Percentiles rank a stretch among this genome's conserved stretches.
phyloP scores from a whole-genome alignment of 37 sponge, comb jelly and placozoan genomes.

The Theonella swinhoei region DNA sequence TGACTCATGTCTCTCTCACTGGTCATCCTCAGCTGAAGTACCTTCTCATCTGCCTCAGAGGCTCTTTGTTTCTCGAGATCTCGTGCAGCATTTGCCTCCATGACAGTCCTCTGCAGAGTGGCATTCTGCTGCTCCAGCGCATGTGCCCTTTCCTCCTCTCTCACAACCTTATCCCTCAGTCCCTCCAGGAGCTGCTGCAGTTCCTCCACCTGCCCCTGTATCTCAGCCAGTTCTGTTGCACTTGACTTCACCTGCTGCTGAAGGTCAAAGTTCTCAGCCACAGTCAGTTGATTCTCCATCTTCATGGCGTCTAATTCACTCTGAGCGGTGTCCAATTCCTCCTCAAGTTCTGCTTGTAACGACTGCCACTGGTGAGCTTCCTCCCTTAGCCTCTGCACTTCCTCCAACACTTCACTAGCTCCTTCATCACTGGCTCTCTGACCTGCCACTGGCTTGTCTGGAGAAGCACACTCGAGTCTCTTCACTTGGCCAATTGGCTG shows the following conservation, averaged over 20 bases:
- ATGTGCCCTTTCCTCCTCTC: slow-evolving; percentile 14
- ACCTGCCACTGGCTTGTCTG: not conserved
- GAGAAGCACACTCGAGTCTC: not conserved
- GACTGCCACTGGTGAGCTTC: slow-evolving; percentile 16
- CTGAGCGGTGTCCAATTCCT: slow-evolving; percentile 20
- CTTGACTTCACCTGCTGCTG: slow-evolving; percentile 12
- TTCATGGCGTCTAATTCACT: slow-evolving; percentile 14
- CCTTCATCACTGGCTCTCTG: not conserved
- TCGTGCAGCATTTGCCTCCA: not conserved
- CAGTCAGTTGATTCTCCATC: slow-evolving; percentile 27
- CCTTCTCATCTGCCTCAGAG: not conserved
- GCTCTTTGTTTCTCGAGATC: not conserved
- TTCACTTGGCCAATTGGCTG: not conserved
- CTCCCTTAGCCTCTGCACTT: not conserved
- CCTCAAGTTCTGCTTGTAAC: slow-evolving; percentile 51
- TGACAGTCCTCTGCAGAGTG: not conserved
- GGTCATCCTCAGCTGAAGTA: not conserved
- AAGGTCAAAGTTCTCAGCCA: slow-evolving; percentile 32
- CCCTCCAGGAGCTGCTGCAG: slow-evolving; percentile 19
- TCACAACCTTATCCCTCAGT: slow-evolving; percentile 18
- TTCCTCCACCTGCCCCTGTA: slow-evolving; percentile 16
- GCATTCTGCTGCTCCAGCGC: slow-evolving; percentile 18
- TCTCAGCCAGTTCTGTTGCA: slow-evolving; percentile 20
- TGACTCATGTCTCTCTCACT: not conserved
- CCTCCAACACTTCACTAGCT: not conserved